Evolutionary conservation across 2,797 vertebrate genomes (phyloP).

Genomic region (Xerus rutilus): DNA sequence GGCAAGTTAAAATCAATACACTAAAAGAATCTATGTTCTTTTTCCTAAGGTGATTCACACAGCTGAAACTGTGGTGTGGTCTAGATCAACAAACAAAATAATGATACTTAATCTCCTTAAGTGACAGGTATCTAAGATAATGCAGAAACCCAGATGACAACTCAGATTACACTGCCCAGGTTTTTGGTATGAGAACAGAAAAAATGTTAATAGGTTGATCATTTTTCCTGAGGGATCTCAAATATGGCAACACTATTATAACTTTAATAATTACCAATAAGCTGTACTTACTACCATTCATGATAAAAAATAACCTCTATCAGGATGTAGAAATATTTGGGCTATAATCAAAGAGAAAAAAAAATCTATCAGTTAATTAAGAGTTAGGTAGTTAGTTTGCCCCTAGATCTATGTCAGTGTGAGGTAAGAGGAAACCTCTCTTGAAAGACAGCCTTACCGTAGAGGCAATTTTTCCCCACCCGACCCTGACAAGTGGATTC

Average conservation of each 20-base stretch:
- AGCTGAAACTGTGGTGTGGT: conserved; percentile 37
- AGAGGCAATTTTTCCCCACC: neutral
- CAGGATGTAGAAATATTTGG: neutral
- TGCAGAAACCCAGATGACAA: neutral
- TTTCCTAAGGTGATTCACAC: conserved; percentile 7
- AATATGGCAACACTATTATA: neutral
- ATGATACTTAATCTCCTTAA: conserved; percentile 31
- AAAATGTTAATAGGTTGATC: neutral
- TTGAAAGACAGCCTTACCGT: conserved; percentile 32
- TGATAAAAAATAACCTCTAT: conserved; percentile 27
- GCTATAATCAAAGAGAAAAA: neutral
- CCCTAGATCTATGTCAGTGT: neutral
- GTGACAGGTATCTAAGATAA: conserved; percentile 58
- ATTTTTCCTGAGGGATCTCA: conserved; percentile 11
- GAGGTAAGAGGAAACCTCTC: conserved; percentile 1
- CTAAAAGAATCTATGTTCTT: neutral
- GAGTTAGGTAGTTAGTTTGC: conserved; percentile 14
- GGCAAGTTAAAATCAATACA: neutral
- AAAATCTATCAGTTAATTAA: conserved; percentile 25
- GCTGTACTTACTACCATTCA: conserved; percentile 11
- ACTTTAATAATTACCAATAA: neutral
- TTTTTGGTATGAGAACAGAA: neutral
- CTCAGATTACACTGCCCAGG: neutral
- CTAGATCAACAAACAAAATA: neutral
- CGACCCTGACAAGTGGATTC: neutral